Percentiles rank a stretch among this genome's conserved stretches.
These are phyloP conservation scores for Spatulosminthurus flaviceps DNA, from an alignment of 2,888 invertebrate species.

Conservation along the genomic window DNA sequence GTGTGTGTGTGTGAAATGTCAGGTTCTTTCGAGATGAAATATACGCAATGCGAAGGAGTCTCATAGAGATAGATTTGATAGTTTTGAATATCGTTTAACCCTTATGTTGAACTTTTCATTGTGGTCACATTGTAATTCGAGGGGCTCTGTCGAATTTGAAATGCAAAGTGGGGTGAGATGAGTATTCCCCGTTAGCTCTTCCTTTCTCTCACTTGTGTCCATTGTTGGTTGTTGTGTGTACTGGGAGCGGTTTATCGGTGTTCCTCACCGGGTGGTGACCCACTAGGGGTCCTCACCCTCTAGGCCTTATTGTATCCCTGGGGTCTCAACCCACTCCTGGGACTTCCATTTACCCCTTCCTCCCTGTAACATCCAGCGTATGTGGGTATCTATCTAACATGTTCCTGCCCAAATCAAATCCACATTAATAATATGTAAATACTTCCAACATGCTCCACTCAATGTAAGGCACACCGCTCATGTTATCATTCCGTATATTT, in stretches of 20 bases:
- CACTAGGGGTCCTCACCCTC: constrained; percentile 46
- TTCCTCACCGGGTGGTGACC: constrained; percentile 49
- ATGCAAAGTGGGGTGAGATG: constrained; percentile 58
- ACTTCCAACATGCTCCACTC: background rate
- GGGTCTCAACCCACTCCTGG: constrained; percentile 39
- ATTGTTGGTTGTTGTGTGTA: constrained; percentile 48
- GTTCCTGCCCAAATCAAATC: constrained; percentile 14
- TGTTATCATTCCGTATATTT: constrained; percentile 8
- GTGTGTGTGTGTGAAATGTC: constrained; percentile 35
- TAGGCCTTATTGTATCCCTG: constrained; percentile 35
- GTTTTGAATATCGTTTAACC: constrained; percentile 59
- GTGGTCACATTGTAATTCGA: constrained; percentile 51
- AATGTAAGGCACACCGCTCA: too few relatives aligned
- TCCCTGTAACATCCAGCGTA: background rate
- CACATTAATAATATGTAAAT: background rate
- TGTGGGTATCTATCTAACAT: constrained; percentile 4
- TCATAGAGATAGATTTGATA: constrained; percentile 49
- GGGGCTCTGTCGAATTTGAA: constrained; percentile 52
- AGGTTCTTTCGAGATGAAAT: constrained; percentile 26
- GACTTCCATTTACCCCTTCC: constrained; percentile 38
- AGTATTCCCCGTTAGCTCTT: constrained; percentile 51
- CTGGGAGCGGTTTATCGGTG: constrained; percentile 55
- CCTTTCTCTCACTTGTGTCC: constrained; percentile 44
- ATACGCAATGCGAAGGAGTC: constrained; percentile 38
- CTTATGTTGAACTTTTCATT: constrained; percentile 56